Percentiles rank a stretch among this genome's conserved stretches.
phyloP scores from a whole-genome alignment of 2,888 invertebrate species.

The Scrobipalpa costella region DNA sequence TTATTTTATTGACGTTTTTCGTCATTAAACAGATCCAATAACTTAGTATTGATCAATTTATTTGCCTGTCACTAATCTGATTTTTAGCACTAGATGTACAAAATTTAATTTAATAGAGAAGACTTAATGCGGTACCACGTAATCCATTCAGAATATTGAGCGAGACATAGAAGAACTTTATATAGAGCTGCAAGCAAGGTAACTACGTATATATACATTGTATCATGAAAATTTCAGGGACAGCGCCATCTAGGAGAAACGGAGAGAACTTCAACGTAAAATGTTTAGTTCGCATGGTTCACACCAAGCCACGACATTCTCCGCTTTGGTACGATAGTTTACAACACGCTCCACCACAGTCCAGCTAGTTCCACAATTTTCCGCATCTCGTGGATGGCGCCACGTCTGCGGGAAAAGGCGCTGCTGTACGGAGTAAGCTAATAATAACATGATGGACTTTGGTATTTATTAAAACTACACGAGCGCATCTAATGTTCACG shows the following conservation, averaged over 20 bases:
- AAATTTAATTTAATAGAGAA: too few species aligned
- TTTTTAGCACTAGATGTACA: too few species aligned
- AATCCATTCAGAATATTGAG: too few species aligned
- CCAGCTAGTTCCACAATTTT: slow-evolving; percentile 31
- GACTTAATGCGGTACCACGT: too few species aligned
- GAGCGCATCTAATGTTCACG: not conserved
- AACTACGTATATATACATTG: too few species aligned
- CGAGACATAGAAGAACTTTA: too few species aligned
- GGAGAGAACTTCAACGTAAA: slow-evolving; percentile 21
- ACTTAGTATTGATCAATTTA: too few species aligned
- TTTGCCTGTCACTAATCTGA: too few species aligned
- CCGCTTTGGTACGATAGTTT: not conserved
- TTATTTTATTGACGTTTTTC: too few species aligned
- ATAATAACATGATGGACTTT: slow-evolving; percentile 1
- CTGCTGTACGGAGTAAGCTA: not conserved
- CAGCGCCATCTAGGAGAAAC: slow-evolving; percentile 34
- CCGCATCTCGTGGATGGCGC: slow-evolving; percentile 35
- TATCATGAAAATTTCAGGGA: slow-evolving; percentile 2
- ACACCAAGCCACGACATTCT: too few species aligned
- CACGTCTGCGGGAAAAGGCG: not conserved
- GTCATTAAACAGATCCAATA: too few species aligned
- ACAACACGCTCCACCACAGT: not conserved
- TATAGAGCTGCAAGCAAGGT: too few species aligned
- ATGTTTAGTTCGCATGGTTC: not conserved
- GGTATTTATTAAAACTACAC: slow-evolving; percentile 2